Evolutionary conservation across 2,797 vertebrate species (phyloP).

Genomic region (Hippoglossus hippoglossus): DNA sequence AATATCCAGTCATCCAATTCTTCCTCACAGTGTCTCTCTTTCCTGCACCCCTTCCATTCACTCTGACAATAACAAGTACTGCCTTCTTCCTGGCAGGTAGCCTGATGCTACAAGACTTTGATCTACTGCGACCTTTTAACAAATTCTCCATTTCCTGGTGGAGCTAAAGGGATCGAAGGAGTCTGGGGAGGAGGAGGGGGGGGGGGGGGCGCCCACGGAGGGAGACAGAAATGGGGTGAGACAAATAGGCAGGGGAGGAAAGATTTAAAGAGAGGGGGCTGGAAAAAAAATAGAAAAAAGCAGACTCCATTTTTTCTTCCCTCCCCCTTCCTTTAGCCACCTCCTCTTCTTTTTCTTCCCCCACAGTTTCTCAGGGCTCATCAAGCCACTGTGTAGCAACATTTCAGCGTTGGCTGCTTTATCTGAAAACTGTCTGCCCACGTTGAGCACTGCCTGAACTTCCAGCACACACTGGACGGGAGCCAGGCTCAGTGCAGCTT

Average conservation of each 20-base stretch:
- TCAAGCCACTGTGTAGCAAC: conserved; percentile 60
- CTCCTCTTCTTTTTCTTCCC: conserved; percentile 42
- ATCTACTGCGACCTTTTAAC: conserved; percentile 84
- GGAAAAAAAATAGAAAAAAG: conserved; percentile 31
- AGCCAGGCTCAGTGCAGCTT: conserved; percentile 62
- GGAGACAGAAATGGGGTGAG: conserved; percentile 42
- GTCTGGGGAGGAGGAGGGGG: conserved; percentile 32
- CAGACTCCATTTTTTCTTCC: neutral
- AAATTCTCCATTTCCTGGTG: conserved; percentile 77
- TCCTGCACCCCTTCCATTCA: conserved; percentile 6
- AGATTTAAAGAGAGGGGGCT: conserved; percentile 37
- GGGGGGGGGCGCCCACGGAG: conserved; percentile 18
- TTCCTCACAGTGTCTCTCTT: conserved; percentile 6
- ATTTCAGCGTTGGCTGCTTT: conserved; percentile 70
- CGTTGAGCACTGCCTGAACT: conserved; percentile 63
- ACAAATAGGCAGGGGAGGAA: conserved; percentile 43
- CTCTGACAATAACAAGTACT: conserved; percentile 54
- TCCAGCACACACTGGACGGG: conserved; percentile 43
- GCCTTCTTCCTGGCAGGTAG: conserved; percentile 68
- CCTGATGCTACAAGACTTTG: conserved; percentile 77
- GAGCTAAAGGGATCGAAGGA: conserved; percentile 58
- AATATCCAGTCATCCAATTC: conserved; percentile 22
- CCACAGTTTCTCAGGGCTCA: conserved; percentile 55
- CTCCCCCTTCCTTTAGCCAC: conserved; percentile 16
- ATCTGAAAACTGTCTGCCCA: conserved; percentile 74